Percentiles rank a stretch among this genome's conserved stretches.
These are phyloP conservation scores for Apis florea DNA, from an alignment of 1,140 invertebrate genomes.

Conservation along the genomic window DNA sequence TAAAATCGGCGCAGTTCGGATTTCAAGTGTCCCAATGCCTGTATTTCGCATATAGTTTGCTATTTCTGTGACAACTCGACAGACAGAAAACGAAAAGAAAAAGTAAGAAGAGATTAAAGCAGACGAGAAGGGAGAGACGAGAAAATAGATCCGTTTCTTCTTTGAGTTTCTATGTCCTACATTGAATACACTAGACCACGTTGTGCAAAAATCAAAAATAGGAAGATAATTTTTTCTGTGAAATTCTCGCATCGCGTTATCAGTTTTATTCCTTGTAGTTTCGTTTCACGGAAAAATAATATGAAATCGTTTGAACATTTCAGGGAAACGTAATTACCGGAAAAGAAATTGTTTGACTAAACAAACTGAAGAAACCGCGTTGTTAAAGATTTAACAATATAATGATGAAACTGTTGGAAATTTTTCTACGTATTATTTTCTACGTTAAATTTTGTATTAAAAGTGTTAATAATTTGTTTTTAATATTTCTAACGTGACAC, in stretches of 20 bases:
- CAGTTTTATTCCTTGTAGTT: not conserved
- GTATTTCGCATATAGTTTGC: not conserved
- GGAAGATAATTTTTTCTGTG: not conserved
- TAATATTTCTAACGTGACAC: no score
- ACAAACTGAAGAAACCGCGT: not conserved
- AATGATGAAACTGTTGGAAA: no score
- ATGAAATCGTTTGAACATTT: not conserved
- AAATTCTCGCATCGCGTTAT: not conserved
- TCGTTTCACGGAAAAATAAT: not conserved
- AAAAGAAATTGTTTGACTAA: not conserved
- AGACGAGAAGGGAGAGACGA: not conserved
- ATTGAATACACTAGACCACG: not conserved
- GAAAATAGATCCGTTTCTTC: not conserved
- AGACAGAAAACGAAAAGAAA: not conserved
- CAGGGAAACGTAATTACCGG: not conserved
- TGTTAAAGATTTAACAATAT: no score
- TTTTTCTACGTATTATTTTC: no score
- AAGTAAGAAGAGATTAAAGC: not conserved
- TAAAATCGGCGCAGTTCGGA: no score
- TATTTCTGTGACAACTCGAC: slow-evolving; percentile 15
- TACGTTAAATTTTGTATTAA: no score
- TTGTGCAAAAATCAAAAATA: not conserved
- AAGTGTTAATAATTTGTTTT: no score
- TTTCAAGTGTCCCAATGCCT: no score
- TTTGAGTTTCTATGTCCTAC: slow-evolving; percentile 7